Conservation (phyloP, 1,140 invertebrate genomes). For the Phortica variegata region DNA sequence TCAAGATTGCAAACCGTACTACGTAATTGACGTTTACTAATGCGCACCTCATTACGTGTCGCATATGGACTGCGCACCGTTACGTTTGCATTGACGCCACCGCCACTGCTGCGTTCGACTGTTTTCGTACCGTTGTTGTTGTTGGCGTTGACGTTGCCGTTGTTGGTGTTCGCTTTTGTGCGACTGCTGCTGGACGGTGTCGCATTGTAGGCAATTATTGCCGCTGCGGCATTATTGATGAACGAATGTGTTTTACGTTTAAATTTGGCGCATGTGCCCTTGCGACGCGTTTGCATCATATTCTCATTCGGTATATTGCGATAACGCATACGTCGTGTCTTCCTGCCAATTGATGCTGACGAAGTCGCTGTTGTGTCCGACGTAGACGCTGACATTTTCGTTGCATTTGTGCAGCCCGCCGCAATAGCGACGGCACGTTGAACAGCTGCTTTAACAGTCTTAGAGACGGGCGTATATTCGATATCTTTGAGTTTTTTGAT, state of each 20-base stretch:
- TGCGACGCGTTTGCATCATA: slow-evolving; percentile 40
- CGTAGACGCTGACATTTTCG: neutral
- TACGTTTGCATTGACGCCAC: slow-evolving; percentile 5
- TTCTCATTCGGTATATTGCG: slow-evolving; percentile 52
- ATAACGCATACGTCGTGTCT: slow-evolving; percentile 33
- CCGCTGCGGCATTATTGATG: slow-evolving; percentile 18
- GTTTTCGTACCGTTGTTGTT: slow-evolving; percentile 1
- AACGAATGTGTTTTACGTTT: slow-evolving; percentile 7
- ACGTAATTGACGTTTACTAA: slow-evolving; percentile 42
- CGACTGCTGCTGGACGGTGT: neutral
- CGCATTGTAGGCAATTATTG: slow-evolving; percentile 23
- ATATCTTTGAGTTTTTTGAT: slow-evolving; percentile 23
- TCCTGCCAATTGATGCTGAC: neutral
- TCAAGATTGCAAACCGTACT: slow-evolving; percentile 34
- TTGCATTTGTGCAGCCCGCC: neutral
- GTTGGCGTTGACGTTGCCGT: neutral
- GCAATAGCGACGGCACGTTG: slow-evolving; percentile 1
- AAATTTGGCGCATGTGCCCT: slow-evolving; percentile 25
- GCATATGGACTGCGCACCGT: neutral
- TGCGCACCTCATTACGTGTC: slow-evolving; percentile 21
- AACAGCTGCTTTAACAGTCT: neutral
- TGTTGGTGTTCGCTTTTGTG: neutral
- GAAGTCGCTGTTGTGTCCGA: neutral
- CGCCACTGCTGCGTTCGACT: neutral
- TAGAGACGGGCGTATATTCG: slow-evolving; percentile 7